Conservation (phyloP, 2,113 vertebrate genomes). For the Apaloderma vittatum region DNA sequence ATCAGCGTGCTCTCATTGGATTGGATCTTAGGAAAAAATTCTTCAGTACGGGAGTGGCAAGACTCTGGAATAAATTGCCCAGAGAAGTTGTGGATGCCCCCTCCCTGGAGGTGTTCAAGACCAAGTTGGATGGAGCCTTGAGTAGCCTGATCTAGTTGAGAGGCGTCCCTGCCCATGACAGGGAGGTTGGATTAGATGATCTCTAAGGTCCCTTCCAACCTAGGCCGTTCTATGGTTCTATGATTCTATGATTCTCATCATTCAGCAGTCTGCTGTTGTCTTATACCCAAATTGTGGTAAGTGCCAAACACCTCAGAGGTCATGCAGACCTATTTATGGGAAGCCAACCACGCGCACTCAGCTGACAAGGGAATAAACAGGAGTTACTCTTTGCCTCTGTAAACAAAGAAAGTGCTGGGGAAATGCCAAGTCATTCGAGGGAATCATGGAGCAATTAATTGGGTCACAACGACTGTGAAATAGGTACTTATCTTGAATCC, state of each 20-base stretch:
- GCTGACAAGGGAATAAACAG: background rate
- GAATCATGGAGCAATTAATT: slow-evolving; percentile 40
- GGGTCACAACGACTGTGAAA: slow-evolving; percentile 33
- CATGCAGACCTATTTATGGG: background rate
- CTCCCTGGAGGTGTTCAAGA: too few species aligned
- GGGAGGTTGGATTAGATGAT: too few species aligned
- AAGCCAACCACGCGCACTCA: background rate
- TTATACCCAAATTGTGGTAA: background rate
- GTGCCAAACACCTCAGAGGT: accelerated
- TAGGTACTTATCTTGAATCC: slow-evolving; percentile 77
- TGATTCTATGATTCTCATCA: background rate
- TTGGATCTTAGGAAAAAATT: too few species aligned
- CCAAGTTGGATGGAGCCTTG: too few species aligned
- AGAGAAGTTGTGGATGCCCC: too few species aligned
- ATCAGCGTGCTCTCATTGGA: background rate
- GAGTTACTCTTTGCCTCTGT: slow-evolving; percentile 16
- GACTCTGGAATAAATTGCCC: too few species aligned
- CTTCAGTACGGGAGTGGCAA: too few species aligned
- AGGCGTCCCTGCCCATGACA: too few species aligned
- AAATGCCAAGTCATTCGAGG: slow-evolving; percentile 22
- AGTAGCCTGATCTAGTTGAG: too few species aligned
- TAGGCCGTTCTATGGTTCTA: too few species aligned
- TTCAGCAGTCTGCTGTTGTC: background rate
- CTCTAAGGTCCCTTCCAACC: too few species aligned
- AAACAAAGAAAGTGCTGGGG: background rate